Evolutionary conservation across 1,140 invertebrate species (phyloP).

Genomic region (Sitophilus oryzae): DNA sequence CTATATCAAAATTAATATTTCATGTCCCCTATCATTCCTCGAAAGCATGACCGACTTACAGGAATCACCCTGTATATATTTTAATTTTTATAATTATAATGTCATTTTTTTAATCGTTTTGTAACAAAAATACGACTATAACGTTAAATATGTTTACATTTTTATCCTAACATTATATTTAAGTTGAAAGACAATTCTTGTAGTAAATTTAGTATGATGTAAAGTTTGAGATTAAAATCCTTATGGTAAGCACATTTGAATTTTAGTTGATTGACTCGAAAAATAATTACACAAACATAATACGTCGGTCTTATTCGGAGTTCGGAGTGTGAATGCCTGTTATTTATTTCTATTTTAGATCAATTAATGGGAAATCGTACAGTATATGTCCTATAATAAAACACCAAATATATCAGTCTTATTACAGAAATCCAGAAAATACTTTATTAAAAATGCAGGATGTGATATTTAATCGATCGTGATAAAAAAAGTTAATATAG

Average conservation of each 20-base stretch:
- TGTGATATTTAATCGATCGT: too few relatives aligned
- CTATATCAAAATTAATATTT: too few relatives aligned
- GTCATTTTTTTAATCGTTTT: background rate
- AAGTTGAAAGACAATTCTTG: conserved; percentile 14
- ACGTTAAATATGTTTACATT: background rate
- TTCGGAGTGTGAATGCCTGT: background rate
- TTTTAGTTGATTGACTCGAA: too few relatives aligned
- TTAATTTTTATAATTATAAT: background rate
- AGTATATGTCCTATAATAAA: conserved; percentile 12
- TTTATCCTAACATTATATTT: background rate
- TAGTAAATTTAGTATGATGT: too few relatives aligned
- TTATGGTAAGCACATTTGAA: too few relatives aligned
- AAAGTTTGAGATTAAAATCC: background rate
- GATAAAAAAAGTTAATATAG: too few relatives aligned
- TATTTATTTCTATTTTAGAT: conserved; percentile 7
- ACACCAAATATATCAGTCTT: conserved; percentile 29
- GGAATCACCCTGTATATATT: too few relatives aligned
- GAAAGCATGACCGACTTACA: too few relatives aligned
- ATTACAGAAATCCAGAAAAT: conserved; percentile 21
- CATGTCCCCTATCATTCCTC: too few relatives aligned
- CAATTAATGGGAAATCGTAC: conserved; percentile 1
- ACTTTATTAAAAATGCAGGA: too few relatives aligned
- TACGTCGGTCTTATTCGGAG: too few relatives aligned
- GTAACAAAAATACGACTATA: background rate
- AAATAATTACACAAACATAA: too few relatives aligned